Percentiles rank a stretch among this genome's conserved stretches.
phyloP scores from a whole-genome alignment of 2,113 vertebrate species.

The Electrona antarctica region DNA sequence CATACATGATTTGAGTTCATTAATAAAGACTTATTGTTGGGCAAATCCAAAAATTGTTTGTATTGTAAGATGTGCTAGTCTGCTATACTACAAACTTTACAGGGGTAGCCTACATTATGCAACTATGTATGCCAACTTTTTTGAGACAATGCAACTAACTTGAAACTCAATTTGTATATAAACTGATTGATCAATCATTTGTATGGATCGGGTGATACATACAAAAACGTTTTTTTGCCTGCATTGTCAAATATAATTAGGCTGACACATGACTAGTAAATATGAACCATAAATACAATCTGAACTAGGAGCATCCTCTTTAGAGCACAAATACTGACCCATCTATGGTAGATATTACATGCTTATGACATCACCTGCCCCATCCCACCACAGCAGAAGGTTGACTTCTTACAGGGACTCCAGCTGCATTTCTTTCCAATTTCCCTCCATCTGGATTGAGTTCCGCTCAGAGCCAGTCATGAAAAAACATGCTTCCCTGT shows the following conservation, averaged over 20 bases:
- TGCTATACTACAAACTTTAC: no score
- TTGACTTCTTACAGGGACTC: conserved; percentile 56
- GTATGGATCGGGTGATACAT: neutral
- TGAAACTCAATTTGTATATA: no score
- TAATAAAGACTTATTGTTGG: no score
- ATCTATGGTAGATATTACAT: conserved; percentile 26
- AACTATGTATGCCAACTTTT: no score
- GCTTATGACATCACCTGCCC: conserved; percentile 55
- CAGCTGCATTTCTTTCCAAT: conserved; percentile 74
- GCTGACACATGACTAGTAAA: no score
- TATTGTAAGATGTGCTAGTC: no score
- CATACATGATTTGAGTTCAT: no score
- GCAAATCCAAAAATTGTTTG: no score
- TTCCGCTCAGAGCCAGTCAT: conserved; percentile 71
- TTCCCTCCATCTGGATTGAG: conserved; percentile 77
- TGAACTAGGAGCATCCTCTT: neutral
- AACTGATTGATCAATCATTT: no score
- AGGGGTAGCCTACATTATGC: no score
- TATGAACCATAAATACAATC: no score
- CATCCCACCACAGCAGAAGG: conserved; percentile 43
- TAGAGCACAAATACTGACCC: conserved; percentile 13
- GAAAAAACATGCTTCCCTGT: conserved; percentile 72
- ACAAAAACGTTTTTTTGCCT: neutral
- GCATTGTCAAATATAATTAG: neutral
- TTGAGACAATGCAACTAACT: no score